Conservation (phyloP, 2,113 vertebrate species). For the Pituophis catenifer region DNA sequence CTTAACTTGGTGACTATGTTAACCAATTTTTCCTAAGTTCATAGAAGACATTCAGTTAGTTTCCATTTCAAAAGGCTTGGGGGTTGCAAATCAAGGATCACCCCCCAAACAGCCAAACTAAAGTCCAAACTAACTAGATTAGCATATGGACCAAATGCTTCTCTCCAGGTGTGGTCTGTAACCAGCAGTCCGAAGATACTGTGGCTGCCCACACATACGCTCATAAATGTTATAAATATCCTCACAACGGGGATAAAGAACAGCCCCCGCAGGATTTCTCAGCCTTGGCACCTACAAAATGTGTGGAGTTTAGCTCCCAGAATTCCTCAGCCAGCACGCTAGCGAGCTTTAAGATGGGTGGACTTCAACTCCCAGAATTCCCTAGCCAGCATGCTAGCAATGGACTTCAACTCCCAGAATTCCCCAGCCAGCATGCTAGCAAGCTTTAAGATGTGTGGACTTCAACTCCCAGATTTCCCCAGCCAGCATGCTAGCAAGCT, state of each 20-base stretch:
- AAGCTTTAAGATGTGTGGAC: no score
- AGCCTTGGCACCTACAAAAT: not conserved
- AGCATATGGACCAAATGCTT: not conserved
- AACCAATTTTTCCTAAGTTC: not conserved
- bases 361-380: not conserved
- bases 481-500: no score
- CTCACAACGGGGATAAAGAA: not conserved
- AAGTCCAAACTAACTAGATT: not conserved
- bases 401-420: no score
- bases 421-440: no score
- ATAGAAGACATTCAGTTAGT: not conserved
- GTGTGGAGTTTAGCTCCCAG: not conserved
- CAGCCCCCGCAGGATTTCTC: not conserved
- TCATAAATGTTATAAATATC: not conserved
- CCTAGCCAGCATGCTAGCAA: not conserved
- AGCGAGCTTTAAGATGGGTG: not conserved
- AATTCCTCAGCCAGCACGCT: not conserved
- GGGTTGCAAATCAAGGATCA: not conserved
- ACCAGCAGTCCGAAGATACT: not conserved
- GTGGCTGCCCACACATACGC: not conserved
- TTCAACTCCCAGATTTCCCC: no score
- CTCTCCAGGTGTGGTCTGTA: not conserved
- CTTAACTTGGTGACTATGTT: not conserved
- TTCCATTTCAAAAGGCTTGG: not conserved
- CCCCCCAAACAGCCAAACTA: not conserved